A percentile compares a stretch with the other conserved stretches of the same genome.
phyloP scores from a whole-genome alignment of 2,888 invertebrate species.

The Gortyna flavago region DNA sequence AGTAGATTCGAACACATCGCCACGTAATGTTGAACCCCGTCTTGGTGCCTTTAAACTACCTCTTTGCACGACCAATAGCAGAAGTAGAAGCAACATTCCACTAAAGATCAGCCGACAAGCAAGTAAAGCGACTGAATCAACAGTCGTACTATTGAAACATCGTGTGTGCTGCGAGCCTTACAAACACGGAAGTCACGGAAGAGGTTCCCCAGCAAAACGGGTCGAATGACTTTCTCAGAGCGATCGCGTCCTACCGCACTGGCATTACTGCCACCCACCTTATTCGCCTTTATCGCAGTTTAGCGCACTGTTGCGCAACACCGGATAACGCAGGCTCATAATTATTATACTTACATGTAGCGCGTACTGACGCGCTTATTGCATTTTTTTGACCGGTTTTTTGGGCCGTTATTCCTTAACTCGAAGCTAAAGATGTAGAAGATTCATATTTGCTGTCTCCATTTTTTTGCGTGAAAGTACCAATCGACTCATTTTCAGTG shows the following conservation, averaged over 20 bases:
- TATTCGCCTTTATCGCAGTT: slow-evolving; percentile 69
- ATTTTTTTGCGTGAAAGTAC: not conserved
- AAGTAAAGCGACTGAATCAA: not conserved
- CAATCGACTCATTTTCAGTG: not conserved
- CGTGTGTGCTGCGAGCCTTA: slow-evolving; percentile 51
- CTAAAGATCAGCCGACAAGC: not conserved
- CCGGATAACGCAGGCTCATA: slow-evolving; percentile 62
- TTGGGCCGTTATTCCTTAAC: not conserved
- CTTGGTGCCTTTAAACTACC: not conserved
- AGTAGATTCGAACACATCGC: not conserved
- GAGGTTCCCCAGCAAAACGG: slow-evolving; percentile 75
- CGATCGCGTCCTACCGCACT: slow-evolving; percentile 66
- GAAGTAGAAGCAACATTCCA: not conserved
- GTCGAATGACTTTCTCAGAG: slow-evolving; percentile 78
- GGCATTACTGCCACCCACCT: slow-evolving; percentile 69
- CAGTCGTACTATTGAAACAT: slow-evolving; percentile 11
- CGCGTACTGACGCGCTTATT: slow-evolving; percentile 42
- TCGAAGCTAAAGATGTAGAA: not conserved
- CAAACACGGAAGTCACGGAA: slow-evolving; percentile 71
- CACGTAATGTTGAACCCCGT: not conserved
- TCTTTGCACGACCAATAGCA: not conserved
- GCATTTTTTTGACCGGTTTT: slow-evolving; percentile 11
- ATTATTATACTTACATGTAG: too few species aligned
- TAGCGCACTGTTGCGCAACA: slow-evolving; percentile 73
- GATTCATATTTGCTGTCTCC: not conserved